phyloP scores from a whole-genome alignment of 2,113 vertebrate genomes.

The Recurvirostra avosetta region DNA sequence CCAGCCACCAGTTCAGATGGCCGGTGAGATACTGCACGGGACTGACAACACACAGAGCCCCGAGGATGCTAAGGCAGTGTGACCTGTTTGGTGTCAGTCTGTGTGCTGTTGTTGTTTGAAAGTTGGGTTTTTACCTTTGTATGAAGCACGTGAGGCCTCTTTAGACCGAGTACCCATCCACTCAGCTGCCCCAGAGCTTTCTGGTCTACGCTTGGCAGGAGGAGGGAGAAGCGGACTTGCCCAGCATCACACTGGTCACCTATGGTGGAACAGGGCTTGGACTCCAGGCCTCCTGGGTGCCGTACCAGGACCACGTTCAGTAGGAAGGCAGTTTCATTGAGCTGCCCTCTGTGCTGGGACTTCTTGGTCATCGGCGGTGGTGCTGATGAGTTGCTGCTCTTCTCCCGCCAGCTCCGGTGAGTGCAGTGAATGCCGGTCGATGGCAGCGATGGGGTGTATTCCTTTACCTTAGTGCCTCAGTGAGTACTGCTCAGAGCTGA shows the following conservation, averaged over 20 bases:
- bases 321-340: neutral
- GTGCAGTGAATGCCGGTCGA: rapidly evolving
- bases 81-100: neutral
- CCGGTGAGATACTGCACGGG: neutral
- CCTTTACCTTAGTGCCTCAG: neutral
- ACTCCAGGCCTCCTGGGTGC: neutral
- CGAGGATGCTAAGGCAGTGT: neutral
- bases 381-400: neutral
- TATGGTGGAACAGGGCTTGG: neutral
- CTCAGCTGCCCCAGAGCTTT: neutral
- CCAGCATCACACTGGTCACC: neutral
- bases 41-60: neutral
- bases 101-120: neutral
- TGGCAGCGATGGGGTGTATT: neutral
- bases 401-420: neutral
- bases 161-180: rapidly evolving
- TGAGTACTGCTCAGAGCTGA: neutral
- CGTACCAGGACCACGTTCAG: neutral
- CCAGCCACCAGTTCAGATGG: neutral
- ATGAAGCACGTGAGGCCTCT: neutral
- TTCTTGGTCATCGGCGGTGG: rapidly evolving
- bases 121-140: neutral
- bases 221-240: neutral
- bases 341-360: neutral
- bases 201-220: neutral